Evolutionary conservation across 2,888 invertebrate species (phyloP), one percentile per base, ranked within the genome.

Genomic region (Cistogaster globosa): DNA sequence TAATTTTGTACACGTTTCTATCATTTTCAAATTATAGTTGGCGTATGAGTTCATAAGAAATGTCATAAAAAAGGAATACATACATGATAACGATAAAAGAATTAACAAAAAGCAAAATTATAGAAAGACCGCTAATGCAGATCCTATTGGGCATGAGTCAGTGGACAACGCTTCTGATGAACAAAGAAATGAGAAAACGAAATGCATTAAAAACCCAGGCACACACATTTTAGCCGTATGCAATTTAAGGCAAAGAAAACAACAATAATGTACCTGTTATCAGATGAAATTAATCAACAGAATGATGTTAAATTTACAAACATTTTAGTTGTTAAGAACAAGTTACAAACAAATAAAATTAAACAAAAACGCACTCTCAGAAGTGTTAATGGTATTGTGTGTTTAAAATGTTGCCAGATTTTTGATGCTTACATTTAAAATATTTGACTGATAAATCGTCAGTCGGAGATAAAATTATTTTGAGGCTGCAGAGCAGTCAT

Each of bases 281-380:
- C 86, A 83, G 71, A 68, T 74, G 83, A 86, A 86, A 85, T 86
- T 85, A 86, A 86, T 83, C 86, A 86, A 75, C 48, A 82, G 63
- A 57, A 71, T 69, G 71, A 76, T 82, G 75, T 82, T 76, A 65
- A 82, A 82, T 76, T 76, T 76, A 76, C 63, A 51, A 76, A 76
- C 74, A 75, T 81, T 68, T 48, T 62, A 81, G 45, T 75, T 81
- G 60, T 75, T 53, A 55, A 74, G 32, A 62, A 74, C 62, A 36
- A 62, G 42, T 48, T 18, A 18, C 53, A 69, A 6, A 76, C n/a
- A 77, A 67, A 60, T 14, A 20, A 69, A 55, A 67, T n/a, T 20
- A 69, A 78, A 69, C 16, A 68, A 20, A 38, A 0, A 26, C 14
- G n/a, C 16, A 45, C 45, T 16, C 22, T 26, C 0, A 48, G 14